Evolutionary conservation across 1,140 invertebrate species (phyloP).

Genomic region (Bombus consobrinus): DNA sequence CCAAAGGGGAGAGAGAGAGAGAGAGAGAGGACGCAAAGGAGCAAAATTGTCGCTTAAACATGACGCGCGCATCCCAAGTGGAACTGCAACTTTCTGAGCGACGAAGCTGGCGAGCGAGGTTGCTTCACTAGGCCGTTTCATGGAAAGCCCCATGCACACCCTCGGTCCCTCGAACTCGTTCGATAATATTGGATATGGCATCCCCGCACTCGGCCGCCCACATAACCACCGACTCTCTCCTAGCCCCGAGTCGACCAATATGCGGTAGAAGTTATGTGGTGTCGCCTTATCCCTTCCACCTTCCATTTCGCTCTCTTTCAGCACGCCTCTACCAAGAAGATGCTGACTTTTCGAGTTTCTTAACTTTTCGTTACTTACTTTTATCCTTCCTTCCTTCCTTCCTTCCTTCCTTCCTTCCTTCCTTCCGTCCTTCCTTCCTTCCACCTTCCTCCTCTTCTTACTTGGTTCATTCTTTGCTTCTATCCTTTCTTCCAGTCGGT

Average conservation of each 20-base stretch:
- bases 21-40: conserved; percentile 36
- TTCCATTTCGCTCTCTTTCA: conserved; percentile 10
- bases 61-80: conserved; percentile 67
- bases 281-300: conserved; percentile 49
- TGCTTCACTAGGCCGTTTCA: conserved; percentile 32
- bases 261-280: conserved; percentile 64
- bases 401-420: neutral
- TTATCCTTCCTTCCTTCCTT: conserved; percentile 11
- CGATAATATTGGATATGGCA: conserved; percentile 70
- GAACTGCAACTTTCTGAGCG: conserved; percentile 59
- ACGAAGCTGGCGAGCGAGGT: neutral
- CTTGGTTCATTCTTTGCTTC: neutral
- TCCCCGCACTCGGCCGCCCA: conserved; percentile 33
- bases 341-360: conserved; percentile 68
- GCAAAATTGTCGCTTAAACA: conserved; percentile 69
- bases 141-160: conserved; percentile 55
- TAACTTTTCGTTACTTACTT: conserved; percentile 64
- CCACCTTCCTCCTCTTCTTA: neutral
- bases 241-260: conserved; percentile 57
- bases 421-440: neutral
- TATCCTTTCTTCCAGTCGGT: conserved; percentile 26
- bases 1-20: too few species aligned
- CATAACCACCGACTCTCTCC: conserved; percentile 54
- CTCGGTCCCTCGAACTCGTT: conserved; percentile 57
- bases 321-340: conserved; percentile 44